Base-by-base conservation (phyloP, 2,797 vertebrate species). In the Choloepus didactylus region DNA sequence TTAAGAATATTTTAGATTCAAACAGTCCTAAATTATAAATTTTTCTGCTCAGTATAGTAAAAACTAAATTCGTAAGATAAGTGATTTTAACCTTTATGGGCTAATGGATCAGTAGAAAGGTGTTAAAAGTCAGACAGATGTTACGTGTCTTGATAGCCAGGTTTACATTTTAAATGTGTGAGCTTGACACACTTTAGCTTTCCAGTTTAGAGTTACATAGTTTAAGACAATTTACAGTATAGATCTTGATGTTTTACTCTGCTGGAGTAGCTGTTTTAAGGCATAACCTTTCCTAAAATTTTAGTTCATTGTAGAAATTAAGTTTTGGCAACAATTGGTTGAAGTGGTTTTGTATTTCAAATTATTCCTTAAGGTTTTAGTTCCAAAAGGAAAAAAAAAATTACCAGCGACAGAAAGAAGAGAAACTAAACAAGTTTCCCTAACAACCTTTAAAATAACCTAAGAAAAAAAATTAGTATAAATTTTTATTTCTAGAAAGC, bases 381-480 rank as follows among this genome's bases (percentile, higher is more conserved):
- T 60, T 97, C 96, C 59, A 85, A 2, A 69, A 95, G 92, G 89
- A 72, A 73, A 94, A 92, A 91, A 81, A 62, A 77, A 93, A 2
- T 95, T 96, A 91, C 84, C 35, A 92, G 85, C 66, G 89, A 93
- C 75, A 96, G 97, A 95, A 96, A 87, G 62, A 92, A 97, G 77
- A 77, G 64, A 87, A 97, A 97, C 82, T 95, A 93, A 98, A 69
- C 93, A 97, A 97, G 89, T 69, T 97, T 84, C 82, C 94, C 95
- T 95, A 97, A 92, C 96, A 97, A 95, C 94, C 69, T 98, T 97
- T 97, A 87, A 59, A 96, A 67, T 94, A 90, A 97, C 95, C 91
- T 80, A 21, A 31, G 60, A 38, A 60, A 49, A 49, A 67, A 35
- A 62, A 88, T 62, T 0, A 67, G 10, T 38, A 18, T 54, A 38